Percentiles rank a stretch among this genome's conserved stretches.
These are phyloP conservation scores for Carcina quercana DNA, from an alignment of 2,888 invertebrate species.

Conservation along the genomic window DNA sequence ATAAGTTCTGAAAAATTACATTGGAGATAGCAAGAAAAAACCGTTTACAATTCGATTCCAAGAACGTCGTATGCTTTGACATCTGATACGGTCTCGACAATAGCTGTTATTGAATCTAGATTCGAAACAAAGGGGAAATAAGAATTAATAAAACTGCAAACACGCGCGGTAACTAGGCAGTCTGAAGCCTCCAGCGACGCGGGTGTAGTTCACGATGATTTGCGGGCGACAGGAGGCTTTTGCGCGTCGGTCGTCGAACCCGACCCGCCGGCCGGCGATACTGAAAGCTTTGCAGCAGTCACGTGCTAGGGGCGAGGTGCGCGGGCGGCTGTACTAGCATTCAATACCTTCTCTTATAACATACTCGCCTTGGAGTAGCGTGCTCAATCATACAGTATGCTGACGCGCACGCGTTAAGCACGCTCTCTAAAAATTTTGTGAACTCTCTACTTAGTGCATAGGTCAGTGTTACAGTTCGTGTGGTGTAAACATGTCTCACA, in stretches of 20 bases:
- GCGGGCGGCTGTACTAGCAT: constrained; percentile 4
- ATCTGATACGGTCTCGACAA: no score
- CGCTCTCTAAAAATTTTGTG: constrained; percentile 2
- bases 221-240: background rate
- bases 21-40: no score
- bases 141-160: no score
- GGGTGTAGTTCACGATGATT: no score
- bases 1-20: no score
- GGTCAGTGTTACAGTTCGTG: background rate
- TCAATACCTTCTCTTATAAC: constrained; percentile 10
- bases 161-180: no score
- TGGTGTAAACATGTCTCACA: constrained; percentile 12
- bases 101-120: no score
- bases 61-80: no score
- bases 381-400: constrained; percentile 1
- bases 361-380: constrained; percentile 6
- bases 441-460: background rate
- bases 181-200: no score
- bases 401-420: constrained; percentile 1
- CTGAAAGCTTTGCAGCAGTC: constrained; percentile 11
- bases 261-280: constrained; percentile 13
- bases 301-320: constrained; percentile 12
- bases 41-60: no score
- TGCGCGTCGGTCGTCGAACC: constrained; percentile 4
- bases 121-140: no score